A percentile compares a stretch with the other conserved stretches of the same genome.
Conservation (phyloP, 2,113 vertebrate species). For the Leptosomus discolor region DNA sequence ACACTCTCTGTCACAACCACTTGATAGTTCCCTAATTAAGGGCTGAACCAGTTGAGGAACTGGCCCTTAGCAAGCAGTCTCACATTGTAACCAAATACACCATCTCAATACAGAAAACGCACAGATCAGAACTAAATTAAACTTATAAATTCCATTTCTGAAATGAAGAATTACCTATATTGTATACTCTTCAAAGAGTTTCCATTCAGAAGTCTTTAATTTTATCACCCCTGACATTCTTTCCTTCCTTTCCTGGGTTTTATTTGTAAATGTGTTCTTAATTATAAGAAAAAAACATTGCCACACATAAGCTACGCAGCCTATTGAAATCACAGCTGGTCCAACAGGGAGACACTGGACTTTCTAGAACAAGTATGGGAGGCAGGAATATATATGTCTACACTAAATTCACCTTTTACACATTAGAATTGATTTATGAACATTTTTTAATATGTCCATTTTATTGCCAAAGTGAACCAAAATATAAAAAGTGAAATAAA, state of each 20-base stretch:
- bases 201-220: slow-evolving; percentile 41
- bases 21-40: neutral
- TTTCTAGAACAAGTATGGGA: neutral
- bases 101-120: neutral
- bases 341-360: neutral
- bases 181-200: slow-evolving; percentile 46
- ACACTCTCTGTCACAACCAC: neutral
- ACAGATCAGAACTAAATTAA: neutral
- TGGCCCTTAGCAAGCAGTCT: neutral
- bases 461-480: neutral
- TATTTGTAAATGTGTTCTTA: slow-evolving; percentile 67
- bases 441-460: neutral
- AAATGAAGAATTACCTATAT: slow-evolving; percentile 17
- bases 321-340: slow-evolving; percentile 9
- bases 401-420: neutral
- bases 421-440: neutral
- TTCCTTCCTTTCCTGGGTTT: slow-evolving; percentile 66
- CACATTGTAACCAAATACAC: neutral
- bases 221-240: slow-evolving; percentile 44
- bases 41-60: neutral
- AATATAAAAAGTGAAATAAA: neutral
- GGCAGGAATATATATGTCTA: neutral
- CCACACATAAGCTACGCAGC: slow-evolving; percentile 38
- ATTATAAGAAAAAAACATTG: slow-evolving; percentile 66
- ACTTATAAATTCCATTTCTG: neutral